Evolutionary conservation across 2,113 vertebrate genomes (phyloP).

Genomic region (Boleophthalmus pectinirostris): DNA sequence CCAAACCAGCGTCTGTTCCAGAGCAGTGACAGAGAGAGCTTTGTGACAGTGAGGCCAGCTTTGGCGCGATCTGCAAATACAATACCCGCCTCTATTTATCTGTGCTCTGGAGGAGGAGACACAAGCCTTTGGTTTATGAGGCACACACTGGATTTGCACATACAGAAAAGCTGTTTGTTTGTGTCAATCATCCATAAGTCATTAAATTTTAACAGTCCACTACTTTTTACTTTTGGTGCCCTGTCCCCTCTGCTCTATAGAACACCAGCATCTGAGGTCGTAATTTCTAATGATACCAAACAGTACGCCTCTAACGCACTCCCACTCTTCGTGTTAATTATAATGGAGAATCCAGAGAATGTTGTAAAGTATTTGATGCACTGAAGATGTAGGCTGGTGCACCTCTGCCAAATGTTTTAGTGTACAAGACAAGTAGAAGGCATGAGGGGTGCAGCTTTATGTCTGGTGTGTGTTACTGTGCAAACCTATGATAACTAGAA

Average conservation of each 20-base stretch:
- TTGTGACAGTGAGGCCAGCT: constrained; percentile 65
- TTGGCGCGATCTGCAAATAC: constrained; percentile 47
- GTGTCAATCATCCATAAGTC: constrained; percentile 37
- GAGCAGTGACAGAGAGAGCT: constrained; percentile 67
- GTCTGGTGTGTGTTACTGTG: too few relatives aligned
- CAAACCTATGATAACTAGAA: too few relatives aligned
- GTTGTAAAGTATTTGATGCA: constrained; percentile 19
- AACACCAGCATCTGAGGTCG: neutral
- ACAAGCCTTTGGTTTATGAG: constrained; percentile 55
- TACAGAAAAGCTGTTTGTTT: constrained; percentile 52
- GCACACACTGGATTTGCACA: constrained; percentile 20
- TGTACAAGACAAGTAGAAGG: too few relatives aligned
- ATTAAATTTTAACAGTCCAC: constrained; percentile 70
- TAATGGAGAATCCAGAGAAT: constrained; percentile 14
- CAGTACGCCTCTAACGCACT: constrained; percentile 15
- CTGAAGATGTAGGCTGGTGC: neutral
- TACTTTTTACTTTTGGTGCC: constrained; percentile 18
- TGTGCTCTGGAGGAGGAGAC: constrained; percentile 24
- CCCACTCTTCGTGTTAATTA: constrained; percentile 32
- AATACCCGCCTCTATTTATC: constrained; percentile 64
- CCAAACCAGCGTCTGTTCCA: constrained; percentile 46
- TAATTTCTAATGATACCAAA: constrained; percentile 59
- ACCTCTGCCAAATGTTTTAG: too few relatives aligned
- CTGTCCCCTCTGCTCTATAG: constrained; percentile 8
- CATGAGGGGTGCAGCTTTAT: too few relatives aligned